Evolutionary conservation across 2,797 vertebrate species (phyloP).

Genomic region (Allochrocebus solatus): DNA sequence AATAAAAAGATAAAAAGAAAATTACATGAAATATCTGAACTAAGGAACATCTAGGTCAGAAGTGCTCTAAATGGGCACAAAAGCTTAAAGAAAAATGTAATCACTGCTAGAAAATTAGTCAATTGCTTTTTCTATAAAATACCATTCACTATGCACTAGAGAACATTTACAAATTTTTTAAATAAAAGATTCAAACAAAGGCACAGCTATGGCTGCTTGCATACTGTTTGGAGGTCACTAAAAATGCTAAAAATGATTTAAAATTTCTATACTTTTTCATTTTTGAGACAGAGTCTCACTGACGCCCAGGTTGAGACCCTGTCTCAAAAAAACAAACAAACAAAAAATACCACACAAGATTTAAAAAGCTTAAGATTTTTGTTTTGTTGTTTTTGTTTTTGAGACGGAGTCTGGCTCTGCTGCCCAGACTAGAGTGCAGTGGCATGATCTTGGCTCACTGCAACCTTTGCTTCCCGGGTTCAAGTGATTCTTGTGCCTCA

Average conservation of each 20-base stretch:
- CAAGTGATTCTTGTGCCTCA: neutral
- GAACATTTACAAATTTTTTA: neutral
- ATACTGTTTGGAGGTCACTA: neutral
- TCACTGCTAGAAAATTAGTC: neutral
- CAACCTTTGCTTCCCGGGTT: too few species aligned
- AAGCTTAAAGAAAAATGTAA: neutral
- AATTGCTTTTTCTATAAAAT: neutral
- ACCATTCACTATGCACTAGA: neutral
- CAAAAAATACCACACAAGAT: too few species aligned
- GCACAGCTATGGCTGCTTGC: neutral
- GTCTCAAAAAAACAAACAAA: too few species aligned
- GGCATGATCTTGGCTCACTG: too few species aligned
- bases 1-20: neutral
- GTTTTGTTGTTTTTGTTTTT: too few species aligned
- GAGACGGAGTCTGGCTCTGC: too few species aligned
- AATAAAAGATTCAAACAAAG: neutral
- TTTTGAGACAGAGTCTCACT: too few species aligned
- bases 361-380: too few species aligned
- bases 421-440: too few species aligned
- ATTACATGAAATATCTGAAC: neutral
- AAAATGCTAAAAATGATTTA: slow-evolving; percentile 2
- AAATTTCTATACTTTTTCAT: neutral
- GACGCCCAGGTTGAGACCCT: too few species aligned
- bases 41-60: neutral
- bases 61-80: neutral